phyloP scores from a whole-genome alignment of 2,797 vertebrate genomes.

The Lepus townsendii region DNA sequence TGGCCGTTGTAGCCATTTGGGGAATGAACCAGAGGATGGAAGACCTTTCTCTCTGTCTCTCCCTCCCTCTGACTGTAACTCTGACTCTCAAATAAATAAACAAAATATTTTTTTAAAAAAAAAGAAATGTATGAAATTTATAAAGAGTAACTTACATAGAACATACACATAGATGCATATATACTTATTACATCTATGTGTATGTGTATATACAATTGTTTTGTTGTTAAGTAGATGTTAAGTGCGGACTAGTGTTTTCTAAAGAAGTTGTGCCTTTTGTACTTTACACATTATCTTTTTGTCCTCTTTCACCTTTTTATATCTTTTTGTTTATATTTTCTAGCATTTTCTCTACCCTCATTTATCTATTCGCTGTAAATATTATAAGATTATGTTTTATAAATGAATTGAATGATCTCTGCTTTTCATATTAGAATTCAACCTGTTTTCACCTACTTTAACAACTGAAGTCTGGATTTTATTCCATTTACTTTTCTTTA shows the following conservation, averaged over 20 bases:
- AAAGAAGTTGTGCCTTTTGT: background rate
- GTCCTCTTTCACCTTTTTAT: background rate
- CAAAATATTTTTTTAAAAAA: background rate
- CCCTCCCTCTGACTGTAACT: too few species aligned
- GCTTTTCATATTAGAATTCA: conserved; percentile 46
- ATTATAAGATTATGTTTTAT: background rate
- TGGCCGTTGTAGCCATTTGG: too few species aligned
- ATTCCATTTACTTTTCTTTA: background rate
- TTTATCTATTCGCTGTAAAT: conserved; percentile 32
- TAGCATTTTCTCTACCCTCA: background rate
- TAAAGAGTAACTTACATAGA: background rate
- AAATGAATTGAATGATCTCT: conserved; percentile 43
- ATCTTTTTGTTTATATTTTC: background rate
- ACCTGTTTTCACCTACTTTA: background rate
- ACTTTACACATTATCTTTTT: background rate
- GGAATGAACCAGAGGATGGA: too few species aligned
- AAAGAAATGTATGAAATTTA: background rate
- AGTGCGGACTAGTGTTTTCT: background rate
- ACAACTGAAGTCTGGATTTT: conserved; percentile 38
- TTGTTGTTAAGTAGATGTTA: background rate
- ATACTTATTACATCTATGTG: too few species aligned
- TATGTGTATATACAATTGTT: background rate
- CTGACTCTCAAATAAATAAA: background rate
- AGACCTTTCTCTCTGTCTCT: too few species aligned
- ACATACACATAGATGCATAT: background rate